Conservation (phyloP, 1,140 invertebrate genomes). For the Drosophila arizonae region DNA sequence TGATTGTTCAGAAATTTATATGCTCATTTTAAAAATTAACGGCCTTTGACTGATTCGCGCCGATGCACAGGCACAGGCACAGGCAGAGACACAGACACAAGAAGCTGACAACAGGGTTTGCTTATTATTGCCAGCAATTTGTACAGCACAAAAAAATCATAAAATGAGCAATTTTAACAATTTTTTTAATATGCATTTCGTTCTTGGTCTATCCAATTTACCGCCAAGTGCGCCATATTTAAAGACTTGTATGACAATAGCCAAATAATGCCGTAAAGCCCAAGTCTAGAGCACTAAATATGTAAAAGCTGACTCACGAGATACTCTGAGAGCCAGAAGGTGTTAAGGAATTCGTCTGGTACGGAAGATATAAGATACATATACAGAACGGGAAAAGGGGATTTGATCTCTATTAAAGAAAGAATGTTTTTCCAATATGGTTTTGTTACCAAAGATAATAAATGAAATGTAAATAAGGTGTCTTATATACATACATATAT, state of each 20-base stretch:
- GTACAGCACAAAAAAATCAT: slow-evolving; percentile 12
- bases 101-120: too few relatives aligned
- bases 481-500: too few relatives aligned
- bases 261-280: slow-evolving; percentile 2
- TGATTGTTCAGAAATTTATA: slow-evolving; percentile 57
- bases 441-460: too few relatives aligned
- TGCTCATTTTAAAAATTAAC: slow-evolving; percentile 59
- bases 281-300: not conserved
- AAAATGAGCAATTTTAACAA: slow-evolving; percentile 34
- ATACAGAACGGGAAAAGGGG: too few relatives aligned
- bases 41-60: slow-evolving; percentile 60
- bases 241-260: slow-evolving; percentile 2
- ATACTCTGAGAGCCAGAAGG: too few relatives aligned
- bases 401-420: too few relatives aligned
- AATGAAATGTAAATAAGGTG: too few relatives aligned
- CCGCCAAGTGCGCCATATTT: slow-evolving; percentile 12
- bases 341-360: too few relatives aligned
- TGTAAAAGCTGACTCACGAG: slow-evolving; percentile 12
- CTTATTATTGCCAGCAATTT: slow-evolving; percentile 41
- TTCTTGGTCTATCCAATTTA: slow-evolving; percentile 18
- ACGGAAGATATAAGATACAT: too few relatives aligned
- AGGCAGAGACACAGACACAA: not conserved
- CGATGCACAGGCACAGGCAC: slow-evolving; percentile 3
- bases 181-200: slow-evolving; percentile 36
- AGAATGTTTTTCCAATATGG: too few relatives aligned